phyloP scores from a whole-genome alignment of 1,140 invertebrate species.

The Tyrophagus putrescentiae region DNA sequence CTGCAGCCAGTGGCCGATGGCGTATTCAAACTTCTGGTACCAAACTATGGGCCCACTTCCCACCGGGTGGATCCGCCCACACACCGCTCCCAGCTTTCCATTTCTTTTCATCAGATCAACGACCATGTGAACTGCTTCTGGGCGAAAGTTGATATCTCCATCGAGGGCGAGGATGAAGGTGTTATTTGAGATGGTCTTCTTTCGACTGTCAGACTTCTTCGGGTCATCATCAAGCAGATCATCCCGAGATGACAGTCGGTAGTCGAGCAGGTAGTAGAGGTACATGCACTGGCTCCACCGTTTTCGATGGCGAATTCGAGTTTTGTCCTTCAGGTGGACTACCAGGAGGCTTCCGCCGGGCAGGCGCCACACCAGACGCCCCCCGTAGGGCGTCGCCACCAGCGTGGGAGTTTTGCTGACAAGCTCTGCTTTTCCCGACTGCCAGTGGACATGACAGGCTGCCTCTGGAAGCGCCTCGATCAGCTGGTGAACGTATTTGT shows the following conservation, averaged over 20 bases:
- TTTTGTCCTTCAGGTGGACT: conserved; percentile 91
- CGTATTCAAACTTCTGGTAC: conserved; percentile 98
- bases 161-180: conserved; percentile 69
- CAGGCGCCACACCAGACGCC: conserved; percentile 75
- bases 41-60: conserved; percentile 96
- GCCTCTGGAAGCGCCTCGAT: neutral
- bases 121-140: conserved; percentile 76
- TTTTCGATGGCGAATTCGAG: conserved; percentile 60
- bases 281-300: conserved; percentile 57
- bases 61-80: conserved; percentile 92
- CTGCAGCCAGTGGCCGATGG: conserved; percentile 98
- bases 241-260: conserved; percentile 90
- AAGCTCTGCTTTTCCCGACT: conserved; percentile 57
- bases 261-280: conserved; percentile 95
- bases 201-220: conserved; percentile 42
- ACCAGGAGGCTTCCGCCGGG: conserved; percentile 96
- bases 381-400: conserved; percentile 85
- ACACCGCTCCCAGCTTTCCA: conserved; percentile 78
- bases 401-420: conserved; percentile 68
- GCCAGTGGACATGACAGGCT: conserved; percentile 57
- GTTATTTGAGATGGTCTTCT: conserved; percentile 45
- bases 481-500: conserved; percentile 34
- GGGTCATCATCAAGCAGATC: conserved; percentile 87
- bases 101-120: conserved; percentile 99
- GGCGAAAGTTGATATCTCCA: conserved; percentile 96